A percentile compares a stretch with the other conserved stretches of the same genome.
Evolutionary conservation across 2,797 vertebrate genomes (phyloP).

Genomic region (Odontamblyopus rebecca): DNA sequence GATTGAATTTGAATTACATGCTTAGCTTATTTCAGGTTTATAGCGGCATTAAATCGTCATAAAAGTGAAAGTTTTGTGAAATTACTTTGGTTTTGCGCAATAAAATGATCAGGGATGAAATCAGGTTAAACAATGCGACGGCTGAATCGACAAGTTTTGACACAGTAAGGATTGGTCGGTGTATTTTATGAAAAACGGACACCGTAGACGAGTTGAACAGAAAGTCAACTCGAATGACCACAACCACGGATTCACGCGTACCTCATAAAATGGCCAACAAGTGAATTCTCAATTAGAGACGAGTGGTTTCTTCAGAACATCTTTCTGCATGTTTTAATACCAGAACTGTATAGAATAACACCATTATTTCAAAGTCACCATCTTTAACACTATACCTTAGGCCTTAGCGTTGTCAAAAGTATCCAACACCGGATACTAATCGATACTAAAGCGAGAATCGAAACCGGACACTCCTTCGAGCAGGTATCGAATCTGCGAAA

Average conservation of each 20-base stretch:
- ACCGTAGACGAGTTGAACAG: not conserved
- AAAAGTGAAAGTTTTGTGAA: not conserved
- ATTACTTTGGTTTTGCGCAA: not conserved
- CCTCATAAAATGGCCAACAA: not conserved
- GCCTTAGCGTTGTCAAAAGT: too few species aligned
- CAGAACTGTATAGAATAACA: constrained; percentile 39
- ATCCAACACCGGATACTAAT: too few species aligned
- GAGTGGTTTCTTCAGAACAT: constrained; percentile 46
- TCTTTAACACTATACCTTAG: constrained; percentile 55
- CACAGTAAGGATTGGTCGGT: too few species aligned
- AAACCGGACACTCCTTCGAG: too few species aligned
- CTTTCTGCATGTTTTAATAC: constrained; percentile 46
- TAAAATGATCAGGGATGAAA: not conserved
- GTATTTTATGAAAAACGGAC: too few species aligned
- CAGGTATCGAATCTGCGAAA: too few species aligned
- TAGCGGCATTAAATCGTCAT: not conserved
- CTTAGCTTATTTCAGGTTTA: not conserved
- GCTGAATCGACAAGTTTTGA: too few species aligned
- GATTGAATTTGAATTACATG: not conserved
- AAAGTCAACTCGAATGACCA: not conserved
- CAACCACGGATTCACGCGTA: not conserved
- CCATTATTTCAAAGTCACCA: constrained; percentile 30
- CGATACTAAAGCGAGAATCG: too few species aligned
- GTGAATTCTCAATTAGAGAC: constrained; percentile 32
- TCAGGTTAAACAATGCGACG: not conserved